These are phyloP conservation scores for Nesogale talazaci DNA, from an alignment of 2,113 vertebrate genomes.

Conservation along the genomic window DNA sequence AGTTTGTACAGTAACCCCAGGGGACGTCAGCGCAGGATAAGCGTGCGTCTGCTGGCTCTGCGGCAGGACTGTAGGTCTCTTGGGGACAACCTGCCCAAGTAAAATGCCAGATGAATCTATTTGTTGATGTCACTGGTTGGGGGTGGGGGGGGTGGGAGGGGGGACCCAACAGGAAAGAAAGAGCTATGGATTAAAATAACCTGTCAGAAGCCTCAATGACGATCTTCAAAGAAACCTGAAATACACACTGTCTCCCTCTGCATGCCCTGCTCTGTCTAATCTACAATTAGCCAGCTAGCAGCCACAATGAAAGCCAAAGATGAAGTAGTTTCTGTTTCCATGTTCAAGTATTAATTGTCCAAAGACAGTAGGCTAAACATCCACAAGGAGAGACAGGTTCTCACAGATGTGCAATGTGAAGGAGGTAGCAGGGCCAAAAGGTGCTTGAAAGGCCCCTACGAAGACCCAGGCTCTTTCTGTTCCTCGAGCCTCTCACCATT, in stretches of 20 bases:
- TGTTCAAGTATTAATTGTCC: not conserved
- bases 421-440: not conserved
- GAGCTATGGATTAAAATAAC: not conserved
- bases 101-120: not conserved
- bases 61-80: not conserved
- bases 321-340: not conserved
- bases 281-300: not conserved
- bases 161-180: too few relatives aligned
- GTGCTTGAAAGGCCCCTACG: not conserved
- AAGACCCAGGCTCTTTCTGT: not conserved
- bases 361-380: not conserved
- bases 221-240: constrained; percentile 12
- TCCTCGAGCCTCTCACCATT: not conserved
- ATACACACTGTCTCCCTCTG: not conserved
- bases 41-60: too few relatives aligned
- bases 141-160: too few relatives aligned
- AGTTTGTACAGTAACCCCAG: rapidly evolving
- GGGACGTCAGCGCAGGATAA: not conserved
- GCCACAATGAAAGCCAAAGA: not conserved
- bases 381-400: not conserved
- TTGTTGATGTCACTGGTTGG: not conserved
- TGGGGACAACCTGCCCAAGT: not conserved
- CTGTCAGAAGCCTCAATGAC: not conserved
- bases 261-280: not conserved
- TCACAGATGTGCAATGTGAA: not conserved